A percentile compares a stretch with the other conserved stretches of the same genome.
phyloP scores from a whole-genome alignment of 2,113 vertebrate species.

The Gallinago paraguaiae region DNA sequence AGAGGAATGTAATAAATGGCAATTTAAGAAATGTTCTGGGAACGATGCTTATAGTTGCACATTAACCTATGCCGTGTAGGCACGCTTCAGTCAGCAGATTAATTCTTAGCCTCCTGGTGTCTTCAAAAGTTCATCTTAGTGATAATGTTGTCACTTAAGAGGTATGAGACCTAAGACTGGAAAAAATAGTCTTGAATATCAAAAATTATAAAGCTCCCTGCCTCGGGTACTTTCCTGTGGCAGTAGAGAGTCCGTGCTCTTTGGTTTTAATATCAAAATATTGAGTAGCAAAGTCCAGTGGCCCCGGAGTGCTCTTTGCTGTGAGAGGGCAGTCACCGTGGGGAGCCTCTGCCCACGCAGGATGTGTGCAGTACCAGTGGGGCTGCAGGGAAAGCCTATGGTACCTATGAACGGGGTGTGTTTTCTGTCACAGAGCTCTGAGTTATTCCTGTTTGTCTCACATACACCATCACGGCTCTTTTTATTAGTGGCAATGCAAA shows the following conservation, averaged over 20 bases:
- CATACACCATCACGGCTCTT: neutral
- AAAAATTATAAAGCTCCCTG: neutral
- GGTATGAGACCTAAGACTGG: neutral
- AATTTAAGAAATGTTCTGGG: neutral
- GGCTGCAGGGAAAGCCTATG: neutral
- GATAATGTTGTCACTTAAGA: neutral
- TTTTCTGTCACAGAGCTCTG: neutral
- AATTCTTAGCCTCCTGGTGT: neutral
- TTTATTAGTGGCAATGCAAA: neutral
- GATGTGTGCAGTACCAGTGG: neutral
- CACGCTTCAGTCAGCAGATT: neutral
- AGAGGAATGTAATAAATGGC: neutral
- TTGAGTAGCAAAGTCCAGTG: neutral
- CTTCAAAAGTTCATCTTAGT: neutral
- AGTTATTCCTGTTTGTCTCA: neutral
- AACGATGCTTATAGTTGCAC: neutral
- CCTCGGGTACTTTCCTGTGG: neutral
- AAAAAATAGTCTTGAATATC: neutral
- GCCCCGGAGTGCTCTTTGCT: neutral
- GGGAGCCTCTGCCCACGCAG: neutral
- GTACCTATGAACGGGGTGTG: neutral
- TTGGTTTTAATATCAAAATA: neutral
- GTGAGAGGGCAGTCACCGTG: no score
- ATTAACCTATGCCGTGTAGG: accelerated
- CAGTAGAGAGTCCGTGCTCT: neutral